Evolutionary conservation across 2,113 vertebrate genomes (phyloP), one percentile per base, ranked within the genome.

Genomic region (Taurulus bubalis): DNA sequence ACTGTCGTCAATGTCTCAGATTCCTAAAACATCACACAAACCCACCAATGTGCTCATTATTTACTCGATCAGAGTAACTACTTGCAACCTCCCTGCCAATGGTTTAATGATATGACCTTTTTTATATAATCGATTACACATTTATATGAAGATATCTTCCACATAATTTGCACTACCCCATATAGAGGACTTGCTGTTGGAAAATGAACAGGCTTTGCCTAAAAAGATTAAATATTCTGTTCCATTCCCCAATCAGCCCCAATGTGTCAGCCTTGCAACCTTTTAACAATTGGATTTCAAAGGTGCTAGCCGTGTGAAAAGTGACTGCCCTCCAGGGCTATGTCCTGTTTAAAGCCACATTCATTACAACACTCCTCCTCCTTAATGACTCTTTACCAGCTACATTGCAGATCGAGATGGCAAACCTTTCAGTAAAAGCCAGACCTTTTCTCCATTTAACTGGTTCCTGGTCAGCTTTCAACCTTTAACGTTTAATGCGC

Each of bases 21-120:
- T 53, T 75, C 30, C 9, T 28, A 38, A 79, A 80, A 80, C 66
- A n/a, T 72, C 75, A 72, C 77, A n/a, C n/a, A 30, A 26, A 59
- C 56, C 63, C 79, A 83, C 60, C 30, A 36, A 24, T 51, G 47
- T 53, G 53, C 55, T 77, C 55, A 58, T 73, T 67, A 71, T 28
- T 3, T 4, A 26, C 69, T 51, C 59, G n/a, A 65, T 69, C 30
- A 55, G 18, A 80, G 45, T 6, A 24, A 62, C 32, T 59, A 2
- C 36, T 28, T 51, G 7, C 58, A 60, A 59, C 6, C 32, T 60
- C 38, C 38, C 8, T 40, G 26, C 20, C 5, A 56, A 18, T 0
- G 1, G 15, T 40, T 65, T 16, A 2, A 62, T 49, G 20, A 51
- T 62, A 55, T 64, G 3, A 68, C 51, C 0, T 42, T 65, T 53